Base-by-base conservation (phyloP, 1,140 invertebrate genomes). In the Anastatus disparis region DNA sequence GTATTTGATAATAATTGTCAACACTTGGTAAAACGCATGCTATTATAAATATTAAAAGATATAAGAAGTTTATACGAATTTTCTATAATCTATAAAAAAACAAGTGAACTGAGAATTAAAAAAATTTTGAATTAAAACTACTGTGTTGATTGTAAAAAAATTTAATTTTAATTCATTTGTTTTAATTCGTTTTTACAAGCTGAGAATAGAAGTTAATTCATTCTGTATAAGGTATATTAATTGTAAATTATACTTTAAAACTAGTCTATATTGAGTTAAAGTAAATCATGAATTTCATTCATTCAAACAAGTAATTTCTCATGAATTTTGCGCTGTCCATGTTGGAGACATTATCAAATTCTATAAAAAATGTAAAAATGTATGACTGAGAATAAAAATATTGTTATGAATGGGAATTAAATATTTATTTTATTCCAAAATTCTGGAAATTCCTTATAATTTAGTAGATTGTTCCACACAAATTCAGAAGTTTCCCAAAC, bases 381-480 rank as follows among this genome's bases (percentile, higher is more conserved):
- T 78, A 79, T 78, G 80, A 83, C 77, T 82, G 78, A 80, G 59
- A 80, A 81, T 79, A 81, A 84, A 82, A 77, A 76, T 72, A 79
- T 82, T 81, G 77, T 81, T 80, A 81, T 62, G 72, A 67, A 65
- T 71, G 70, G 29, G n/a, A n/a, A n/a, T n/a, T n/a, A n/a, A n/a
- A n/a, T n/a, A n/a, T n/a, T n/a, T n/a, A n/a, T n/a, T n/a, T n/a
- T n/a, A n/a, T n/a, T n/a, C n/a, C n/a, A n/a, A n/a, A n/a, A n/a
- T n/a, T n/a, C n/a, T n/a, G n/a, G n/a, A n/a, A n/a, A n/a, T n/a
- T n/a, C n/a, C n/a, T n/a, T n/a, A n/a, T n/a, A n/a, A n/a, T n/a
- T n/a, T n/a, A n/a, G n/a, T n/a, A n/a, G n/a, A n/a, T n/a, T n/a
- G n/a, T n/a, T n/a, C n/a, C n/a, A n/a, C n/a, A n/a, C n/a, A n/a